A percentile compares a stretch with the other conserved stretches of the same genome.
These are phyloP conservation scores for Oasisia sp. DNA, from an alignment of 2,888 invertebrate genomes.

Conservation along the genomic window DNA sequence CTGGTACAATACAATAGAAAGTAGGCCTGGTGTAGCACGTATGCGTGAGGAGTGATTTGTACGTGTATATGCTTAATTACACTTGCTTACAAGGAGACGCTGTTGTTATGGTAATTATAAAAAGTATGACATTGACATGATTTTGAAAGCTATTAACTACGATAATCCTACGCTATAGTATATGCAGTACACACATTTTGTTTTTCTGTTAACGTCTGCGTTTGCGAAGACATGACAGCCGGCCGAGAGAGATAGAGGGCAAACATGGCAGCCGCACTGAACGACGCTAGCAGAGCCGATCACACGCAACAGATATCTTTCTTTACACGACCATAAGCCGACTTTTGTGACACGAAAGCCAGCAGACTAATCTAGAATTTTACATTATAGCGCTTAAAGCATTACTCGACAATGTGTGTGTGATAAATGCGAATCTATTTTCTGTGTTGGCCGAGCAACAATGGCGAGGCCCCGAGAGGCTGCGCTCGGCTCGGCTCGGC, in stretches of 20 bases:
- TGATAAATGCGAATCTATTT: conserved; percentile 17
- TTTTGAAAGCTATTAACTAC: background rate
- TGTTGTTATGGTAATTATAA: background rate
- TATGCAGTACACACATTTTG: background rate
- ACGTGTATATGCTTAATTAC: background rate
- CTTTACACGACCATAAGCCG: background rate
- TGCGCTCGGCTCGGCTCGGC: background rate
- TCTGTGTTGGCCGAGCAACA: background rate
- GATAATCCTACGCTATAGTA: background rate
- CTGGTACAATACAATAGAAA: too few species aligned
- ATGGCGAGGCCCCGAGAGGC: background rate
- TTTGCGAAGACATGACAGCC: background rate
- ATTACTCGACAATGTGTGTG: conserved; percentile 11
- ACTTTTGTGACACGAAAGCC: conserved; percentile 9
- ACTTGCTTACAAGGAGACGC: background rate
- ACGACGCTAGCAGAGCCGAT: background rate
- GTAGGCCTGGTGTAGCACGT: too few species aligned
- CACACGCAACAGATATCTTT: background rate
- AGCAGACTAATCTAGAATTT: conserved; percentile 10
- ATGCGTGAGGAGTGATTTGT: too few species aligned
- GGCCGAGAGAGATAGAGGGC: background rate
- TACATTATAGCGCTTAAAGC: background rate
- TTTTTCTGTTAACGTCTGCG: background rate
- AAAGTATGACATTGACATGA: background rate
- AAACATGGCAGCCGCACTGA: background rate